Conservation (phyloP, 1,140 invertebrate genomes). For the Eumeta japonica region DNA sequence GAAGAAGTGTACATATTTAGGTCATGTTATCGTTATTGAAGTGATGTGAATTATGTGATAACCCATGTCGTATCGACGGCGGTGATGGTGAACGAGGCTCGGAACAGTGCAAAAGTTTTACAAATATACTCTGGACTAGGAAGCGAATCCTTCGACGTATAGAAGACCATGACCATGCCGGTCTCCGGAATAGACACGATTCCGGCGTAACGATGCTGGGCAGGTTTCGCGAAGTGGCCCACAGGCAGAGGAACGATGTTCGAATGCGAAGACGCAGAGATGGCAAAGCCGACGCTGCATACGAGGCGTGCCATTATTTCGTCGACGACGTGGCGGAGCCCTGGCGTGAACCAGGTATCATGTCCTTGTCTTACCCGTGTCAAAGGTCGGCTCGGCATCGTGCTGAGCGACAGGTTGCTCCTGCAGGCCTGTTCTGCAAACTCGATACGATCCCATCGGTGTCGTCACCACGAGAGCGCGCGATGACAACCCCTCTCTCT, state of each 20-base stretch:
- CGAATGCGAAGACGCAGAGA: constrained; percentile 3
- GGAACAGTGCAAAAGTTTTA: too few species aligned
- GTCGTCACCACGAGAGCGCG: too few species aligned
- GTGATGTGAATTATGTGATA: too few species aligned
- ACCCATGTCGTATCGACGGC: too few species aligned
- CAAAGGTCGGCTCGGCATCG: background rate
- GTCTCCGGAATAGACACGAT: background rate
- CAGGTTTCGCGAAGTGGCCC: constrained; percentile 1
- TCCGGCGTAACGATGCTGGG: constrained; percentile 8
- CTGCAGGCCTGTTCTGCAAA: background rate
- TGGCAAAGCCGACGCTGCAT: constrained; percentile 58
- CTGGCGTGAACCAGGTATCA: constrained; percentile 23
- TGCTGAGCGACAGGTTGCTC: background rate
- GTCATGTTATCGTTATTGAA: too few species aligned
- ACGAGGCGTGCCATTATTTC: constrained; percentile 69
- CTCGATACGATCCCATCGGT: too few species aligned
- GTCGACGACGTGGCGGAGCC: constrained; percentile 59
- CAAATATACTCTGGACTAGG: too few species aligned
- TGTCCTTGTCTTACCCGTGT: background rate
- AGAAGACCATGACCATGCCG: too few species aligned
- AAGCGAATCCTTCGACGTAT: too few species aligned
- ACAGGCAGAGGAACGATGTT: too few species aligned
- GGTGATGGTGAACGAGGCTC: too few species aligned
- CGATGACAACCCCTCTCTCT: background rate
- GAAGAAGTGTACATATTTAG: too few species aligned